phyloP scores from a whole-genome alignment of 2,888 invertebrate genomes.

The Rhingia campestris region DNA sequence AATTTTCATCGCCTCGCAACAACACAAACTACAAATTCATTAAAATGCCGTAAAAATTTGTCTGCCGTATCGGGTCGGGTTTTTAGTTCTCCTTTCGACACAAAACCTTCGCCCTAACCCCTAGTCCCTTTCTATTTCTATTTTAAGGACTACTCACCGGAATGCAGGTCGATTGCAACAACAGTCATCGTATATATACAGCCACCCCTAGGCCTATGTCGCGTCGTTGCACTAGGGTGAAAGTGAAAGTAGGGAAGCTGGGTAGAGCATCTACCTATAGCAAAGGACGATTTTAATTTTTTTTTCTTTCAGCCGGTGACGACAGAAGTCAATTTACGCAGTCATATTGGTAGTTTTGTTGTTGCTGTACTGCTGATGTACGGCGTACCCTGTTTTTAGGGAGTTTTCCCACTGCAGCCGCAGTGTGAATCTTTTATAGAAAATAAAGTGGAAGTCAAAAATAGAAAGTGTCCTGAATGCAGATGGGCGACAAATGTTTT shows the following conservation, averaged over 20 bases:
- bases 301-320: conserved; percentile 47
- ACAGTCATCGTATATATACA: background rate
- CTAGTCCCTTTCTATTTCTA: conserved; percentile 52
- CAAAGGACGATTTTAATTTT: conserved; percentile 34
- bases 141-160: conserved; percentile 59
- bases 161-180: conserved; percentile 61
- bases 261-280: conserved; percentile 25
- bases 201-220: conserved; percentile 62
- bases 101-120: conserved; percentile 23
- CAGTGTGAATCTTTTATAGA: conserved; percentile 72
- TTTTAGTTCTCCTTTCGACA: conserved; percentile 46
- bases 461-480: conserved; percentile 73
- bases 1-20: conserved; percentile 67
- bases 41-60: conserved; percentile 76
- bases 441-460: conserved; percentile 71
- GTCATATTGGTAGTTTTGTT: conserved; percentile 37
- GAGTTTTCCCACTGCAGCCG: conserved; percentile 56
- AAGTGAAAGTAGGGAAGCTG: conserved; percentile 73
- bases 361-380: conserved; percentile 15
- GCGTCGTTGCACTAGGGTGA: conserved; percentile 48
- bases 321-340: conserved; percentile 74
- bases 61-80: conserved; percentile 63
- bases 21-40: conserved; percentile 75
- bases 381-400: conserved; percentile 22
- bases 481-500: conserved; percentile 73